Evolutionary conservation across 2,888 invertebrate genomes (phyloP), one percentile per base, ranked within the genome.

Genomic region (Ametastegia equiseti): DNA sequence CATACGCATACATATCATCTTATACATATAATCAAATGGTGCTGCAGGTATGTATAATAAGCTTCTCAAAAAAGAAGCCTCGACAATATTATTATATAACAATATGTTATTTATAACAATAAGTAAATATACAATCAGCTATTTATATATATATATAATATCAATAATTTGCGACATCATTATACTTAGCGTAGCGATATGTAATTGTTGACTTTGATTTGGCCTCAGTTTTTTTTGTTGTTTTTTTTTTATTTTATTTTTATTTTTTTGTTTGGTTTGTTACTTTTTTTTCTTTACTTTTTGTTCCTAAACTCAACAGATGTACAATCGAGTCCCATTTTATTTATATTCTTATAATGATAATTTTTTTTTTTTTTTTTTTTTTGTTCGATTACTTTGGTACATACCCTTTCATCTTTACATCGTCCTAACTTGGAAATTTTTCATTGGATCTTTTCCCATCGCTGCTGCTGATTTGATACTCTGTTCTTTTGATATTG

Each of bases 401-500:
- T 45, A 42, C 27, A 27, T 7, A 27, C 9, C 1, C 3, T 1
- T 42, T 13, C 23, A 19, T 42, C 42, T 33, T 60, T 75, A 80
- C 80, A 80, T 80, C 23, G 80, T 80, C 42, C 80, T 50, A 9
- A 80, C 36, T 67, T 80, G 67, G n/a, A 73, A 57, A 36, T 69
- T 73, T 13, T 84, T 83, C 78, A 63, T 30, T 0, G 54, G 47
- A 78, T 86, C 83, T 73, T 78, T 83, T 7, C 82, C 82, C 47
- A 73, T 63, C 6, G 19, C 27, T 36, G 83, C 83, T 50, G 81
- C 71, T 42, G 83, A 82, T 33, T 82, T 81, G 39, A 81, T 81
- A 45, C 83, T 83, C 23, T 83, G 83, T 47, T 84, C 83, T 30
- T 57, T 82, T 71, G 69, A 79, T 13, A 84, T 83, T 50, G 86